phyloP scores from a whole-genome alignment of 2,888 invertebrate genomes.

The Diaprepes abbreviatus region DNA sequence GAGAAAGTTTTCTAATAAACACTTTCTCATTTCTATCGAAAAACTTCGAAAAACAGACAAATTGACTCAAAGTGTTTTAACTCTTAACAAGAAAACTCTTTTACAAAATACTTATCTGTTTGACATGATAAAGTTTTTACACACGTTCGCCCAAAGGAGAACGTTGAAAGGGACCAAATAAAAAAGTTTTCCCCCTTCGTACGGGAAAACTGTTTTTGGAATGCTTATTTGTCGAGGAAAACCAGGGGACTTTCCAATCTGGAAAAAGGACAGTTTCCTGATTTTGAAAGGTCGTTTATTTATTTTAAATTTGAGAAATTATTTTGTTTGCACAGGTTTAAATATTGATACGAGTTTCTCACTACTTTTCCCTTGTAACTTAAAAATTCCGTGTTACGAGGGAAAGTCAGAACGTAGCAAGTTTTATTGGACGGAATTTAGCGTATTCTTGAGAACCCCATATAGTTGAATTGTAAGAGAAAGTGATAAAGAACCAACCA shows the following conservation, averaged over 20 bases:
- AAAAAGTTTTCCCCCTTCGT: conserved; percentile 21
- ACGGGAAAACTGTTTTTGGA: conserved; percentile 5
- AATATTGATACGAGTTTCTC: no score
- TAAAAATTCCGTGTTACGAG: no score
- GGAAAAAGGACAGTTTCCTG: background rate
- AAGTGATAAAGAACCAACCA: no score
- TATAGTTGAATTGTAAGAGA: no score
- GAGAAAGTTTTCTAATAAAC: conserved; percentile 1
- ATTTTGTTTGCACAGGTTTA: no score
- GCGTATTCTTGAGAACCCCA: no score
- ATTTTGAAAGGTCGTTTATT: background rate
- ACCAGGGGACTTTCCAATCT: conserved; percentile 3
- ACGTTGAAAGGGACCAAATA: conserved; percentile 20
- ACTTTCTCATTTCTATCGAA: background rate
- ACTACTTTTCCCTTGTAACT: no score
- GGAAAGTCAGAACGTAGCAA: no score
- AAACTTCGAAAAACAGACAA: conserved; percentile 2
- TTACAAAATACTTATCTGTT: conserved; percentile 28
- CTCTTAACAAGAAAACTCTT: conserved; percentile 32
- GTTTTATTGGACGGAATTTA: no score
- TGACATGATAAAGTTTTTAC: conserved; percentile 26
- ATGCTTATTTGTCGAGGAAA: background rate
- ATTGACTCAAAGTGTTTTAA: conserved; percentile 14
- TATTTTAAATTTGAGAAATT: background rate
- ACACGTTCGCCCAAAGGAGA: background rate